Base-by-base conservation (phyloP, 1,140 invertebrate genomes). In the Conus ventricosus region DNA sequence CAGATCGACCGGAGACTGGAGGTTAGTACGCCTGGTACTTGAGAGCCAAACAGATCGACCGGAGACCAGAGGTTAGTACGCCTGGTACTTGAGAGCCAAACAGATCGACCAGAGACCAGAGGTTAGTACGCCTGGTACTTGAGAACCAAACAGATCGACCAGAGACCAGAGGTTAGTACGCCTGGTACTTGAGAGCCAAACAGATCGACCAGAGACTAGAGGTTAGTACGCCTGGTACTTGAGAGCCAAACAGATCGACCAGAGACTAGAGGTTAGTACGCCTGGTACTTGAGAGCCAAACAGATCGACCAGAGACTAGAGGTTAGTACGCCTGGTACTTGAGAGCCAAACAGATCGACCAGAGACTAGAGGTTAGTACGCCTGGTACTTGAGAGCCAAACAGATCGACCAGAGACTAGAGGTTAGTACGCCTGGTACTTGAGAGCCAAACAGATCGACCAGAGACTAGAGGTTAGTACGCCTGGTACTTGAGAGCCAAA, bases 181-280 rank as follows among this genome's bases (percentile, higher is more conserved):
- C n/a, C n/a, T n/a, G n/a, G n/a, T n/a, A 95, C 87, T 91, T 94
- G 17, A 93, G 91, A 81, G 91, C 93, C 6, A 93, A 93, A 90
- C 91, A 94, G 83, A 93, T 95, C 53, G 92, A 95, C 13, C 93
- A 95, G 84, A 93, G 93, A 84, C 85, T 95, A 39, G 90, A 95
- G 91, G 94, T 94, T 87, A 23, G 53, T 84, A 2, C 17, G 53
- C n/a, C n/a, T n/a, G n/a, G n/a, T n/a, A 95, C 87, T 91, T 94
- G 17, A 93, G 91, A 81, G 91, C 93, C 6, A 93, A 93, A 90
- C 91, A 94, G 83, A 93, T 95, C 53, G 92, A 95, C 13, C 93
- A 95, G 84, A 93, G 93, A 84, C 85, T 95, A 39, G 90, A 95
- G 91, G 94, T 94, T 87, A 23, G 53, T 84, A 2, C 17, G 53